Conservation (phyloP, 2,888 invertebrate species). For the Parnassius orleans region DNA sequence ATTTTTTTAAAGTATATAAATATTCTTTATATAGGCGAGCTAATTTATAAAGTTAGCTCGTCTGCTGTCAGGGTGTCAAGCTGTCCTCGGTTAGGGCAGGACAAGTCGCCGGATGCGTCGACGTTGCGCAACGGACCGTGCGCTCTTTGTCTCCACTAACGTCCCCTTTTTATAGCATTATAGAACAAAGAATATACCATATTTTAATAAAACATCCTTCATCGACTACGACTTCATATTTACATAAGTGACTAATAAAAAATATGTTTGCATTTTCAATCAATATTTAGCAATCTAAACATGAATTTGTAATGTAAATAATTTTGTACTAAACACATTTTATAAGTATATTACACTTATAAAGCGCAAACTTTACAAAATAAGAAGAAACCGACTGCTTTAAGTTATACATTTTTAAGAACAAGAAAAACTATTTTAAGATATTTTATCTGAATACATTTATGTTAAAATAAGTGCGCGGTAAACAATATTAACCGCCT, state of each 20-base stretch:
- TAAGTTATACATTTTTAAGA: too few relatives aligned
- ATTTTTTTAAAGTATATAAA: too few relatives aligned
- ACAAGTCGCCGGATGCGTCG: constrained; percentile 51
- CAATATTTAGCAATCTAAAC: constrained; percentile 1
- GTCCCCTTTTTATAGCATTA: constrained; percentile 14
- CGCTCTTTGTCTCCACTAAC: constrained; percentile 44
- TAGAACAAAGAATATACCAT: constrained; percentile 14
- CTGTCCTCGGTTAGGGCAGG: constrained; percentile 28
- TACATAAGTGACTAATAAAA: background rate
- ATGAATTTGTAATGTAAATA: too few relatives aligned
- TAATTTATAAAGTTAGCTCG: background rate
- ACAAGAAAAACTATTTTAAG: too few relatives aligned
- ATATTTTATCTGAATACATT: too few relatives aligned
- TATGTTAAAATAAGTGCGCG: constrained; percentile 7
- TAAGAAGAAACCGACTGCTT: background rate
- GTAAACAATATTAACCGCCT: constrained; percentile 9
- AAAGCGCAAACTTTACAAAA: too few relatives aligned
- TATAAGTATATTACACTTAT: too few relatives aligned
- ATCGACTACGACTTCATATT: background rate
- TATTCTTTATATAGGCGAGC: too few relatives aligned
- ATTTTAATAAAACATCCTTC: constrained; percentile 3
- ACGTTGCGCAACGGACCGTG: constrained; percentile 54
- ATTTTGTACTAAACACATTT: too few relatives aligned
- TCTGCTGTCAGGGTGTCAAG: constrained; percentile 1
- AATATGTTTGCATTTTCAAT: background rate